Conservation (phyloP, 2,113 vertebrate species). For the Gnathonemus longibarbis region DNA sequence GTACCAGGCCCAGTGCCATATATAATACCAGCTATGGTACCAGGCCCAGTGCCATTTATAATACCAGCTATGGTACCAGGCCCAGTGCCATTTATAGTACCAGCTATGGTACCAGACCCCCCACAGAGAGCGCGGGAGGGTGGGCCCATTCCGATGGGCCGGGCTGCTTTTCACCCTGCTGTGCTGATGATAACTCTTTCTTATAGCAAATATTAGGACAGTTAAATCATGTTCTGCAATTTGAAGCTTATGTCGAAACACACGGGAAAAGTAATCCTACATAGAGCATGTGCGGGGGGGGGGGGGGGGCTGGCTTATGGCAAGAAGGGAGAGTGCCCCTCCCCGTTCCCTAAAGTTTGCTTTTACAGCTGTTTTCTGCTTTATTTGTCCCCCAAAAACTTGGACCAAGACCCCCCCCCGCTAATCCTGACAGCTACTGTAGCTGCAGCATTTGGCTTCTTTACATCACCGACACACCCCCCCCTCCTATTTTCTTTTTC, state of each 20-base stretch:
- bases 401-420: background rate
- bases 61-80: background rate
- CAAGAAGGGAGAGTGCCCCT: background rate
- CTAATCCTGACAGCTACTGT: background rate
- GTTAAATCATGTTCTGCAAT: background rate
- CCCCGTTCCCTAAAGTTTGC: background rate
- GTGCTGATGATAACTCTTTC: background rate
- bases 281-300: background rate
- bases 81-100: background rate
- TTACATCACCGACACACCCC: background rate
- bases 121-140: background rate
- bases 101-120: background rate
- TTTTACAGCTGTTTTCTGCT: background rate
- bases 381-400: background rate
- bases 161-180: background rate
- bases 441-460: background rate
- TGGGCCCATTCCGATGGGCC: background rate
- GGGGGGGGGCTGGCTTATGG: background rate
- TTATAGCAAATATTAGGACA: background rate
- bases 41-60: background rate
- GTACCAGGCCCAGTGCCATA: background rate
- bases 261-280: background rate
- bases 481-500: background rate
- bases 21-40: background rate
- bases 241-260: background rate